Evolutionary conservation across 2,797 vertebrate species (phyloP), one percentile per base, ranked within the genome.

Genomic region (Siniperca scherzeri): DNA sequence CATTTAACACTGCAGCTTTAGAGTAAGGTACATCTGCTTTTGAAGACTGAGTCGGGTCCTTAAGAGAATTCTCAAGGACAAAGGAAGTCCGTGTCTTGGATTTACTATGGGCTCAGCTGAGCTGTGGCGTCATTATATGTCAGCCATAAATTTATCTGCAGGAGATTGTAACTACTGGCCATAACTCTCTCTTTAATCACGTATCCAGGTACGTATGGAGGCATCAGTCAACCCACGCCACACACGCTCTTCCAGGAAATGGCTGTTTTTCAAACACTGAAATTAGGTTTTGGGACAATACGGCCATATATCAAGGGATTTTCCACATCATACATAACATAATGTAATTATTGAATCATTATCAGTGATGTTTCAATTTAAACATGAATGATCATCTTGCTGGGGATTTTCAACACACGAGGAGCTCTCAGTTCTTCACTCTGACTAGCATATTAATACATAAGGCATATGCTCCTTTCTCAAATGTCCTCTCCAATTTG

Each of bases 161-260:
- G 69, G 30, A 78, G 86, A 84, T 74, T 67, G 83, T 90, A 88
- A 92, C 77, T 77, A 42, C 50, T 59, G 87, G 68, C 84, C 87
- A 90, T 94, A 91, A 92, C 83, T 95, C 92, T 85, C 66, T 3
- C 86, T 87, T 85, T 91, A 90, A 90, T 91, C 89, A 82, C 72
- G 19, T 59, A 77, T 76, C 82, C 55, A 60, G 70, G 66, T 85
- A 79, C 84, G 87, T 74, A 88, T 72, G 78, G 79, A 72, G 78
- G 81, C 87, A 91, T 91, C 82, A 70, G 81, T 92, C 90, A 85
- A 64, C 16, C 75, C 61, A 3, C 16, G 33, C 62, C 74, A 38
- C 79, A 75, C 71, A 16, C 21, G 2, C 81, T 81, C 73, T 75
- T 76, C 42, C 40, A 67, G 78, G 70, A 87, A 71, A 66, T 42